A percentile compares a stretch with the other conserved stretches of the same genome.
phyloP scores from a whole-genome alignment of 2,888 invertebrate genomes.

The Clunio marinus region DNA sequence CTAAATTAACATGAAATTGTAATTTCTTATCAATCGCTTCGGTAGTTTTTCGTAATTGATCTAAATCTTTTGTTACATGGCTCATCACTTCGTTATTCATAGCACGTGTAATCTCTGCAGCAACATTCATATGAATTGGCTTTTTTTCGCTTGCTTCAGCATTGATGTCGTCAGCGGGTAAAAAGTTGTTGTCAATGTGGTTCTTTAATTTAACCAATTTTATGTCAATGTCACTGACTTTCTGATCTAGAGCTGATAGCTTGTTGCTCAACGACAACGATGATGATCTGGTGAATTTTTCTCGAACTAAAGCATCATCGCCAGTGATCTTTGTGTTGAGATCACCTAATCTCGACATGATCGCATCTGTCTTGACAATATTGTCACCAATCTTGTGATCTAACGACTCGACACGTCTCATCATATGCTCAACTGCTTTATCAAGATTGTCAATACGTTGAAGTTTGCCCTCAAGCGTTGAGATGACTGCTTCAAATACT shows the following conservation, averaged over 20 bases:
- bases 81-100: slow-evolving; percentile 75
- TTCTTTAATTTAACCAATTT: slow-evolving; percentile 74
- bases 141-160: slow-evolving; percentile 85
- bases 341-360: slow-evolving; percentile 70
- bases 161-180: slow-evolving; percentile 77
- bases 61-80: slow-evolving; percentile 75
- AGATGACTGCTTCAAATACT: slow-evolving; percentile 85
- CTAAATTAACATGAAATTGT: slow-evolving; percentile 78
- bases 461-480: slow-evolving; percentile 80
- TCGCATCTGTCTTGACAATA: slow-evolving; percentile 77
- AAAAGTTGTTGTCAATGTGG: slow-evolving; percentile 76
- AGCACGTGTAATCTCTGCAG: slow-evolving; percentile 79
- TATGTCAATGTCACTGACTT: slow-evolving; percentile 76
- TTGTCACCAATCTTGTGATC: slow-evolving; percentile 79
- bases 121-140: slow-evolving; percentile 75
- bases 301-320: slow-evolving; percentile 52
- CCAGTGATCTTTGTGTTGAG: slow-evolving; percentile 72
- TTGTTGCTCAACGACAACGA: slow-evolving; percentile 59
- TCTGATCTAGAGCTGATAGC: slow-evolving; percentile 71
- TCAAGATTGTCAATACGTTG: slow-evolving; percentile 84
- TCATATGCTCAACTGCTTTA: slow-evolving; percentile 80
- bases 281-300: slow-evolving; percentile 46
- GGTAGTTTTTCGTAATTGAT: slow-evolving; percentile 71
- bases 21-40: slow-evolving; percentile 74
- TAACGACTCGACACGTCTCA: slow-evolving; percentile 76